A percentile compares a stretch with the other conserved stretches of the same genome.
These are phyloP conservation scores for Drosophila micromelanica DNA, from an alignment of 1,140 invertebrate species.

Conservation along the genomic window DNA sequence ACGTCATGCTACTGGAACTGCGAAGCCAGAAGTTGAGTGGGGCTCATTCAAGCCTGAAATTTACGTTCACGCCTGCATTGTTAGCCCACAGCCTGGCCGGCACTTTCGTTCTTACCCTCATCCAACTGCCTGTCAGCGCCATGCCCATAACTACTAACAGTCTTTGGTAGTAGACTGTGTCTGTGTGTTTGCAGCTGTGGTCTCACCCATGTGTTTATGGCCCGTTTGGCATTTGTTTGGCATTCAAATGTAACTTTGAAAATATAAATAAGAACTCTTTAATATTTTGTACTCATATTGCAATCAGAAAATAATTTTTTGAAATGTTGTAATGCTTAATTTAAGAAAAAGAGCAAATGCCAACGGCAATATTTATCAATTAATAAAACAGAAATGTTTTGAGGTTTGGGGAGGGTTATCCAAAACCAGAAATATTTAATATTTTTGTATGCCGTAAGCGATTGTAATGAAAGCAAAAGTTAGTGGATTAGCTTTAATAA, in stretches of 20 bases:
- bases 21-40: conserved; percentile 32
- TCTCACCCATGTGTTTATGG: conserved; percentile 6
- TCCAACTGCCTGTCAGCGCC: conserved; percentile 16
- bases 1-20: conserved; percentile 30
- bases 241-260: conserved; percentile 8
- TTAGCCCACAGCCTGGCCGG: conserved; percentile 49
- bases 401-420: too few species aligned
- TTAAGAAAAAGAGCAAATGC: too few species aligned
- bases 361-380: too few species aligned
- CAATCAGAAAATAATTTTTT: neutral
- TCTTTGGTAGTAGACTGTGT: conserved; percentile 9
- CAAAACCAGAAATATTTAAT: too few species aligned
- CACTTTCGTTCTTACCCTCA: conserved; percentile 20
- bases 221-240: conserved; percentile 1
- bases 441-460: too few species aligned
- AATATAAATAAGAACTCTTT: neutral
- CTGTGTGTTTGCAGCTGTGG: neutral
- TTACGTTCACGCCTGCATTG: conserved; percentile 78
- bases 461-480: too few species aligned
- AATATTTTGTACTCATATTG: conserved; percentile 12
- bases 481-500: too few species aligned
- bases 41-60: conserved; percentile 73
- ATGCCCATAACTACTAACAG: neutral
- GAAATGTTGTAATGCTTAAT: too few species aligned
- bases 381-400: too few species aligned